Evolutionary conservation across 2,888 invertebrate genomes (phyloP), one percentile per base, ranked within the genome.

Genomic region (Therioaphis trifolii): DNA sequence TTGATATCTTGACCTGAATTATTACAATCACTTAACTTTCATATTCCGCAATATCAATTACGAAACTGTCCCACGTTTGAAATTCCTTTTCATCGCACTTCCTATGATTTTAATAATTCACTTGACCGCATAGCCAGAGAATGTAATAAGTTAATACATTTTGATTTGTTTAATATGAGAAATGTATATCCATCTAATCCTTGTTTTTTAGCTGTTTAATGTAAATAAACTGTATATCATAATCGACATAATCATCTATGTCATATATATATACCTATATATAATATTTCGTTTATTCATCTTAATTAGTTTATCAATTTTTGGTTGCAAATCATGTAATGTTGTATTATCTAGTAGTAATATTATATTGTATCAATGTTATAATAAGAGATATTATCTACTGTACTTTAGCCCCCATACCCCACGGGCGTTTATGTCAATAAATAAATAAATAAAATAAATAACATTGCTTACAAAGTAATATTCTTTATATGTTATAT

Each of bases 121-220:
- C 29, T 72, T 55, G 35, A 55, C 29, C 14, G 14, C 15, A 72
- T 35, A 55, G 55, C 35, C n/a, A 72, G 35, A 52, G 21, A 72
- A 2, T 29, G 29, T 5, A 72, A 49, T 55, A 55, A 55, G 0
- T 72, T 72, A 12, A 55, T 52, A 29, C 21, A 58, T 24, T 35
- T n/a, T 72, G 35, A 72, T 72, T 29, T 55, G 21, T 72, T 55
- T 55, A 71, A 11, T 71, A 72, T 55, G 7, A 21, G 21, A 21
- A 18, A 72, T 29, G 52, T 52, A 12, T 72, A 72, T 72, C 18
- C 35, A 15, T 52, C 27, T 49, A 27, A 5, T 15, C 43, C 14
- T 43, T 1, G 14, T 21, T 24, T 3, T 27, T 69, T 5, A 14
- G 46, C 15, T 46, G 2, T 46, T 46, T 12, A 46, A 46, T 46